Conservation (phyloP, 2,797 vertebrate genomes). For the Notamacropus eugenii region DNA sequence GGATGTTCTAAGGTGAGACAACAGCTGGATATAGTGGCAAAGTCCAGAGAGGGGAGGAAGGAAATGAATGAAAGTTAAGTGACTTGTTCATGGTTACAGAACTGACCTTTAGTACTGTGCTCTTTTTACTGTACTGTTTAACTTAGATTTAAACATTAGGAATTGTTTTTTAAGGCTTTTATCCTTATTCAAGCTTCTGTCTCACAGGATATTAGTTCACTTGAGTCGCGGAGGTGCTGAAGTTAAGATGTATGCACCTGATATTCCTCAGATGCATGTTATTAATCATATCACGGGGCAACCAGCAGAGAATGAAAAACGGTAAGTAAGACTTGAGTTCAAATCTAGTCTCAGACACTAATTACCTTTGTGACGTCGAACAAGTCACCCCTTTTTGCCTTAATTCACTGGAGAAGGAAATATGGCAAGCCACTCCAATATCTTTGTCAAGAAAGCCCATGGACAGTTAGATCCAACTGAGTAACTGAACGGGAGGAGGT, state of each 20-base stretch:
- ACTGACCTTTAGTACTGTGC: background rate
- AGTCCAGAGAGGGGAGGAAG: background rate
- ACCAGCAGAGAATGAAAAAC: slow-evolving; percentile 85
- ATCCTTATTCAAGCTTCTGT: rapidly evolving
- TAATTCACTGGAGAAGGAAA: background rate
- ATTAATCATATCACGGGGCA: slow-evolving; percentile 90
- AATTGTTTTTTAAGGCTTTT: background rate
- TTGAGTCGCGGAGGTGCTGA: slow-evolving; percentile 89
- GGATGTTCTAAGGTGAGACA: background rate
- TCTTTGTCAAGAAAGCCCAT: background rate
- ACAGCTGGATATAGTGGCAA: background rate
- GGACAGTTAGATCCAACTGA: no score
- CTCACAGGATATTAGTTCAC: slow-evolving; percentile 89
- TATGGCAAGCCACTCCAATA: background rate
- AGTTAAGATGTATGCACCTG: slow-evolving; percentile 91
- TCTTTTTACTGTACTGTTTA: background rate
- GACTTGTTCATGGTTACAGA: background rate
- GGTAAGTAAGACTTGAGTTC: slow-evolving; percentile 84
- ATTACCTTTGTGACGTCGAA: background rate
- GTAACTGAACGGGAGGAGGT: no score
- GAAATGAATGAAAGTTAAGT: background rate
- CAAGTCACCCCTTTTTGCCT: background rate
- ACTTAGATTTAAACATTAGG: background rate
- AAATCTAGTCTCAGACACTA: background rate
- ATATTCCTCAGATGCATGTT: slow-evolving; percentile 91